Evolutionary conservation across 2,888 invertebrate genomes (phyloP).

Genomic region (Pheosia gnoma): DNA sequence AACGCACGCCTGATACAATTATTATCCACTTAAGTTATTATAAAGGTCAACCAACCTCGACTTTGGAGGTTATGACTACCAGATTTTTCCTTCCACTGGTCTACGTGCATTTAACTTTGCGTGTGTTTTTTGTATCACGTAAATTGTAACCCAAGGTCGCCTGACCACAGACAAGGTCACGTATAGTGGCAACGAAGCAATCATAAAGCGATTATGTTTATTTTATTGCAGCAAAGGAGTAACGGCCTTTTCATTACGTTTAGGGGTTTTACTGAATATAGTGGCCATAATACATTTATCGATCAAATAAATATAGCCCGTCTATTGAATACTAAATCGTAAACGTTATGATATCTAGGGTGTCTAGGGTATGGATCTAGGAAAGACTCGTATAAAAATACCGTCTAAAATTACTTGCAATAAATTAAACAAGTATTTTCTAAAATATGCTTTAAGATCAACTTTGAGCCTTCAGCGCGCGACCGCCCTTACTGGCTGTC

Average conservation of each 20-base stretch:
- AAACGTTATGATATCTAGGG: no score
- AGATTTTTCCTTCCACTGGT: conserved; percentile 1
- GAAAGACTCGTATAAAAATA: no score
- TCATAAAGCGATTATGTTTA: conserved; percentile 16
- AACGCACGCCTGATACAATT: background rate
- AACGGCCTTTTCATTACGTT: conserved; percentile 1
- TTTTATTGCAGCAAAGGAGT: conserved; percentile 11
- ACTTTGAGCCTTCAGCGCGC: background rate
- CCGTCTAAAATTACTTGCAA: no score
- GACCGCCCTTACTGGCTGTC: conserved; percentile 2
- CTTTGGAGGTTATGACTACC: background rate
- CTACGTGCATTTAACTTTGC: conserved; percentile 20
- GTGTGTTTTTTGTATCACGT: conserved; percentile 27
- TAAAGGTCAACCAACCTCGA: conserved; percentile 18
- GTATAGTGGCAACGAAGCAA: conserved; percentile 9
- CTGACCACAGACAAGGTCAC: conserved; percentile 27
- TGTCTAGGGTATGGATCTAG: no score
- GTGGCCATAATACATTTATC: background rate
- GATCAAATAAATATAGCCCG: no score
- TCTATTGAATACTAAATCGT: no score
- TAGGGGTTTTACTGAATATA: background rate
- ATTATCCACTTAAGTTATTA: background rate
- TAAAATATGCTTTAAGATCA: no score
- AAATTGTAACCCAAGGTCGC: conserved; percentile 16
- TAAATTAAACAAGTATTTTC: no score